Evolutionary conservation across 1,140 invertebrate species (phyloP).

Genomic region (Rhyzopertha dominica): DNA sequence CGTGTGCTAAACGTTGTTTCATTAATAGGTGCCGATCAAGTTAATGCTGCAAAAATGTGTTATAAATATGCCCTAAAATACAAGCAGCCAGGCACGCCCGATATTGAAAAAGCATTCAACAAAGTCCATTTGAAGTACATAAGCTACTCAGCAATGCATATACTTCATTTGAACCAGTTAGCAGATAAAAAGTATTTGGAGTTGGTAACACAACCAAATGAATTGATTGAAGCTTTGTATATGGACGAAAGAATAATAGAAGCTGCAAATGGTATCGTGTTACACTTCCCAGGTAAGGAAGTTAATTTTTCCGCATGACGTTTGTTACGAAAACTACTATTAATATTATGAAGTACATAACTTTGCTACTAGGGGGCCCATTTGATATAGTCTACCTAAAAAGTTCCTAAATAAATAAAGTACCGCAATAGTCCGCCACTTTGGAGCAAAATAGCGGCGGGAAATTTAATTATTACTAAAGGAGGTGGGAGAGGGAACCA

Average conservation of each 20-base stretch:
- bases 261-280: constrained; percentile 13
- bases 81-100: constrained; percentile 8
- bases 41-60: constrained; percentile 29
- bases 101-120: constrained; percentile 23
- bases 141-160: constrained; percentile 29
- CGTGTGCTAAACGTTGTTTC: constrained; percentile 1
- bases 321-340: too few species aligned
- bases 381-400: too few species aligned
- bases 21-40: constrained; percentile 39
- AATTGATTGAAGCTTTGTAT: constrained; percentile 34
- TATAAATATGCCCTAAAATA: constrained; percentile 35
- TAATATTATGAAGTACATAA: too few species aligned
- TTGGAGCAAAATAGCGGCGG: too few species aligned
- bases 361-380: too few species aligned
- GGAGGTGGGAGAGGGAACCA: too few species aligned
- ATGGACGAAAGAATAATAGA: constrained; percentile 30
- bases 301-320: too few species aligned
- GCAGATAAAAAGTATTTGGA: constrained; percentile 27
- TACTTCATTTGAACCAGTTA: constrained; percentile 31
- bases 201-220: constrained; percentile 22
- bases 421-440: too few species aligned
- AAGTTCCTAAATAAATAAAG: too few species aligned
- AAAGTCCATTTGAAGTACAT: constrained; percentile 28
- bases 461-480: too few species aligned
- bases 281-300: constrained; percentile 28